Percentiles rank a stretch among this genome's conserved stretches.
Evolutionary conservation across 2,888 invertebrate genomes (phyloP).

Genomic region (Lasioglossum vierecki): DNA sequence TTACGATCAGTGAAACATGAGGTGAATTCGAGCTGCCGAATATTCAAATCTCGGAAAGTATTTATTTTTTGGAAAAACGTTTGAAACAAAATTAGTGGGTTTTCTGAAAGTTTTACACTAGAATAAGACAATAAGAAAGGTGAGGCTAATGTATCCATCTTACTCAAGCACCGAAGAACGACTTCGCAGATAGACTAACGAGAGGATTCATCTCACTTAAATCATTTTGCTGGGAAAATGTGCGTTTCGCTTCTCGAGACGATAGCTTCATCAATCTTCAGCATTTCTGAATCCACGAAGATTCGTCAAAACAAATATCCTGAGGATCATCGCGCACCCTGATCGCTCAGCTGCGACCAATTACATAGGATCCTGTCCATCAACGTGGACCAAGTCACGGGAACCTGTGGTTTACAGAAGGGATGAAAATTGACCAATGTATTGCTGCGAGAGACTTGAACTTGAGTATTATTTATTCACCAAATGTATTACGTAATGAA

Average conservation of each 20-base stretch:
- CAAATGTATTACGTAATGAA: too few relatives aligned
- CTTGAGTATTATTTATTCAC: too few relatives aligned
- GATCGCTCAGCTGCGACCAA: not conserved
- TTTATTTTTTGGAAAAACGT: too few relatives aligned
- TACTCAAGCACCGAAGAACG: not conserved
- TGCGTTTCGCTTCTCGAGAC: not conserved
- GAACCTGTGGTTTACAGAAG: not conserved
- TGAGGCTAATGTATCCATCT: not conserved
- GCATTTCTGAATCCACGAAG: not conserved
- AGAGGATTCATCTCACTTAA: conserved; percentile 3
- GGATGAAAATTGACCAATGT: too few relatives aligned
- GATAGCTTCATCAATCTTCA: not conserved
- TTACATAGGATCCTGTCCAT: not conserved
- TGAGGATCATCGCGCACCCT: not conserved
- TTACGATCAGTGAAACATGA: too few relatives aligned
- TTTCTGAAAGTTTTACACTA: not conserved
- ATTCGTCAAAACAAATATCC: not conserved
- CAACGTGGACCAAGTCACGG: not conserved
- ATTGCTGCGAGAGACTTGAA: too few relatives aligned
- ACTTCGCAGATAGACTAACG: not conserved
- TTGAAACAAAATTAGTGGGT: too few relatives aligned
- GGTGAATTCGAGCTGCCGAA: too few relatives aligned
- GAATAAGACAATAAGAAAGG: not conserved
- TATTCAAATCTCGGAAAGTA: too few relatives aligned
- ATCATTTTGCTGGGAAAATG: not conserved